phyloP scores from a whole-genome alignment of 2,113 vertebrate genomes.

The Sebastes fasciatus region DNA sequence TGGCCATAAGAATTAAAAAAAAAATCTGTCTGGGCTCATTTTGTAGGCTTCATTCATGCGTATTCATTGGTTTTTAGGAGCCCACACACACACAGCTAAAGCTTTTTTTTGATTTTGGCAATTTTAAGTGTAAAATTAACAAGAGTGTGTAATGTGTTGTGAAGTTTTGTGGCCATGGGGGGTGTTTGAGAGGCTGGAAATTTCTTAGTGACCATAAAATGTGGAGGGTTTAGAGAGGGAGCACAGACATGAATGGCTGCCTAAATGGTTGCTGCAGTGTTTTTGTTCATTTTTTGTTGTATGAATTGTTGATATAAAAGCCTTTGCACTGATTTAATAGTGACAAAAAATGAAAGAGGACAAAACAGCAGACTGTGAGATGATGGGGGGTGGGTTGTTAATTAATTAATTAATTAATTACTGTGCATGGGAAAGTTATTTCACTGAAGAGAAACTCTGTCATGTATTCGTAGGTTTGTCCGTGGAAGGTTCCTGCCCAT shows the following conservation, averaged over 20 bases:
- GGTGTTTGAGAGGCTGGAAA: conserved; percentile 34
- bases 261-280: conserved; percentile 67
- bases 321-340: background rate
- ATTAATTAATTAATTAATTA: conserved; percentile 30
- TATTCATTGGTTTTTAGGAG: conserved; percentile 41
- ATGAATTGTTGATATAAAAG: conserved; percentile 24
- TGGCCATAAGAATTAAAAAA: conserved; percentile 45
- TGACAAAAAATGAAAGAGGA: background rate
- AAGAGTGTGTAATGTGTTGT: conserved; percentile 55
- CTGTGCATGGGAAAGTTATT: conserved; percentile 50
- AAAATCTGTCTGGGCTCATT: conserved; percentile 59
- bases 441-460: conserved; percentile 78
- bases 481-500: conserved; percentile 86
- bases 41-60: conserved; percentile 66
- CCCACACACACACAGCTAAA: conserved; percentile 44
- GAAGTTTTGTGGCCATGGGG: conserved; percentile 68
- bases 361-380: conserved; percentile 28
- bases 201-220: conserved; percentile 64
- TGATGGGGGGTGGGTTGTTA: background rate
- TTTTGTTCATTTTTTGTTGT: conserved; percentile 40
- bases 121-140: conserved; percentile 64
- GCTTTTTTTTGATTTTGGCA: conserved; percentile 53
- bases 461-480: conserved; percentile 90
- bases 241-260: conserved; percentile 60
- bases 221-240: conserved; percentile 48